A percentile compares a stretch with the other conserved stretches of the same genome.
Conservation (phyloP, 2,888 invertebrate genomes). For the Eumerus sabulonum region DNA sequence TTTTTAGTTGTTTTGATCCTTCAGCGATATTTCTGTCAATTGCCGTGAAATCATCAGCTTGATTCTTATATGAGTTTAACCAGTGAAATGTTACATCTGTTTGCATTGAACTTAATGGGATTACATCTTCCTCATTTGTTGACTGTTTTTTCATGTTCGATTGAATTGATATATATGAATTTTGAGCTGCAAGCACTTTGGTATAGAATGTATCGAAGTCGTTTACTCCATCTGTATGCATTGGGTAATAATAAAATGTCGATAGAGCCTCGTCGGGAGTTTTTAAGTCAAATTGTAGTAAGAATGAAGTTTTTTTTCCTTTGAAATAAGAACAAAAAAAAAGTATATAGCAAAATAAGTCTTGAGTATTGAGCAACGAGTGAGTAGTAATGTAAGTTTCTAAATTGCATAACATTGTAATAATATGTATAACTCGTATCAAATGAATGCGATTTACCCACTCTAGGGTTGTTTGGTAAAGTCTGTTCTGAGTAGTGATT, state of each 20-base stretch:
- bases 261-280: slow-evolving; percentile 73
- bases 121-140: slow-evolving; percentile 9
- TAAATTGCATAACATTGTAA: no score
- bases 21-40: slow-evolving; percentile 71
- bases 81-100: slow-evolving; percentile 65
- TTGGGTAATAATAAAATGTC: slow-evolving; percentile 76
- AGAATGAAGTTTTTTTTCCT: slow-evolving; percentile 74
- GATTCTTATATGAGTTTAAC: slow-evolving; percentile 76
- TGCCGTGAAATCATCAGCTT: slow-evolving; percentile 73
- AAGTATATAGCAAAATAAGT: no score
- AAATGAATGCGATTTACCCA: no score
- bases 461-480: no score
- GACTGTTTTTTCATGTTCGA: no score
- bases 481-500: no score
- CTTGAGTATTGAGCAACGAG: no score
- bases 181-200: slow-evolving; percentile 72
- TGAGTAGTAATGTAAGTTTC: no score
- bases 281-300: slow-evolving; percentile 75
- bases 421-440: no score
- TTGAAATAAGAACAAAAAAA: slow-evolving; percentile 77
- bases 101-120: slow-evolving; percentile 28
- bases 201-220: slow-evolving; percentile 75
- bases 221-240: slow-evolving; percentile 70
- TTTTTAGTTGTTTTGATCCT: slow-evolving; percentile 69
- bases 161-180: slow-evolving; percentile 30